Base-by-base conservation (phyloP, 2,797 vertebrate genomes). In the Dipus sagitta region DNA sequence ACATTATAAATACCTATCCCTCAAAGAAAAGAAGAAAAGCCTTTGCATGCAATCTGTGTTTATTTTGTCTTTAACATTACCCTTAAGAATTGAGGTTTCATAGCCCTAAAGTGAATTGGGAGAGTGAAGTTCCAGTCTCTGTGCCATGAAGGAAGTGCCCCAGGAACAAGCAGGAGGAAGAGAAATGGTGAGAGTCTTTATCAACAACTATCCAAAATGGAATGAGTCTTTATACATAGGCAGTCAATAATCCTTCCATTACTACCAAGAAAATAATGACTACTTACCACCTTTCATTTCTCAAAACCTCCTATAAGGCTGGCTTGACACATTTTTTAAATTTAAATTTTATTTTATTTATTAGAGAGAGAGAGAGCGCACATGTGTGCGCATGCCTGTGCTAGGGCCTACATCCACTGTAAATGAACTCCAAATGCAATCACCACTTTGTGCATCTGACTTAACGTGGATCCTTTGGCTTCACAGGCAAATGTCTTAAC, bases 221-320 rank as follows among this genome's bases (percentile, higher is more conserved):
- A 38, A 79, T 70, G 28, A 86, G 23, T 17, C 54, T 38, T 60
- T 60, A 26, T 72, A 62, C 68, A 17, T 23, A n/a, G 12, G 6
- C 23, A 78, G 7, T 60, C 75, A 92, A 8, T 58, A 85, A 30
- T 76, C 23, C 38, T 93, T 91, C 47, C 21, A 76, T 54, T 47
- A 32, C 17, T 38, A 70, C 47, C 80, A 74, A 52, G 62, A 58
- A 58, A 75, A 91, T 30, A 77, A 12, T 60, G 30, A 85, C 10
- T n/a, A 42, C 3, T 76, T 9, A 58, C 54, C 52, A 67, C 28
- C 10, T 15, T 88, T 91, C 34, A 80, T 91, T 93, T 93, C 62
- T 88, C 47, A 62, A 82, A 92, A 85, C 47, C 75, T 71, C 38
- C 62, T 83, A 9, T 21, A 94, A 93, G 24, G 14, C 68, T 92